Evolutionary conservation across 2,797 vertebrate species (phyloP).

Genomic region (Gallinago stenura): DNA sequence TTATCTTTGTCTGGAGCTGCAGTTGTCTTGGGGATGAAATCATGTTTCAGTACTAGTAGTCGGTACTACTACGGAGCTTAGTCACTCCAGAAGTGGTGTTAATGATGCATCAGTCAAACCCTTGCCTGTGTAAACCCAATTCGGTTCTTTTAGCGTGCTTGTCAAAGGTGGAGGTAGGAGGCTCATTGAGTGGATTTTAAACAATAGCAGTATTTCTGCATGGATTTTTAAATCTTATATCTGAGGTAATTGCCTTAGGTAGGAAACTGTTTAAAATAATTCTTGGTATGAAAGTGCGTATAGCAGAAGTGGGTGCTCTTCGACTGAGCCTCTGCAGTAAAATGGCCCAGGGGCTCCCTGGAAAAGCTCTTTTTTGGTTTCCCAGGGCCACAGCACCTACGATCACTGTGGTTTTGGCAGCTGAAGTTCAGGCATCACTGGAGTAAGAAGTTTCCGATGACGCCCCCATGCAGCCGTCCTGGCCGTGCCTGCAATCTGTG

Average conservation of each 20-base stretch:
- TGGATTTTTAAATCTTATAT: neutral
- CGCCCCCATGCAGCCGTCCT: neutral
- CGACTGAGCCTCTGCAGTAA: neutral
- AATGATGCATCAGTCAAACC: conserved; percentile 38
- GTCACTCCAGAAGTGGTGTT: conserved; percentile 34
- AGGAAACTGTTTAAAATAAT: neutral
- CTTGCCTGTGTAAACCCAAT: neutral
- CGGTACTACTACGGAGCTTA: conserved; percentile 44
- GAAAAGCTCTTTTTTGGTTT: neutral
- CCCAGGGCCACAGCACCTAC: neutral
- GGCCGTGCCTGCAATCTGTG: neutral
- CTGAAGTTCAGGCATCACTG: neutral
- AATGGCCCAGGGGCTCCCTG: neutral
- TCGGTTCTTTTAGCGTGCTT: neutral
- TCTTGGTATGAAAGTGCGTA: neutral
- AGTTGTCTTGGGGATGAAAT: conserved; percentile 12
- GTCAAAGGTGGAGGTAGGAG: conserved; percentile 46
- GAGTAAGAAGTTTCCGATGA: neutral
- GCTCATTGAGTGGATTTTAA: conserved; percentile 46
- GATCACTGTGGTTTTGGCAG: neutral
- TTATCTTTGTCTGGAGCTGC: conserved; percentile 22
- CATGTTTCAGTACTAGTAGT: neutral
- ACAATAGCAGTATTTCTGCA: neutral
- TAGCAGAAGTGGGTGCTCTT: neutral
- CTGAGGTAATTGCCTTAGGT: neutral